Percentiles rank a stretch among this genome's conserved stretches.
Evolutionary conservation across 2,113 vertebrate genomes (phyloP).

Genomic region (Urocynchramus pylzowi): DNA sequence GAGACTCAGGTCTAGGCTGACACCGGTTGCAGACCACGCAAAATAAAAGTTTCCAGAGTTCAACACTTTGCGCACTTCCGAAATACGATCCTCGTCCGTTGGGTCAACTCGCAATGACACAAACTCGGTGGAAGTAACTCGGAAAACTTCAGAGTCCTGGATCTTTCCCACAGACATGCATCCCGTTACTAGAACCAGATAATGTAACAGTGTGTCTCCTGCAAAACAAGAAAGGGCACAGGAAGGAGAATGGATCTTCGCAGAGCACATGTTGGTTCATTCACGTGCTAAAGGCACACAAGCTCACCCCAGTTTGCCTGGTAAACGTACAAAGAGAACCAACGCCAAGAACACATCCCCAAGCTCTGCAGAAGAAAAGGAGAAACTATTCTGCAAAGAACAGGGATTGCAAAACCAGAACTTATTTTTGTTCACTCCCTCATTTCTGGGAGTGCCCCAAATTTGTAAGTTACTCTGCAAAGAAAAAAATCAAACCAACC

Average conservation of each 20-base stretch:
- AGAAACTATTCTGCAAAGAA: background rate
- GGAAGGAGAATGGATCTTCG: background rate
- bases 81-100: constrained; percentile 88
- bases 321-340: background rate
- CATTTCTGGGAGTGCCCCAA: background rate
- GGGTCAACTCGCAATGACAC: constrained; percentile 86
- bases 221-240: background rate
- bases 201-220: constrained; percentile 93
- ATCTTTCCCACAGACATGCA: constrained; percentile 98
- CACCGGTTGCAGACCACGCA: constrained; percentile 88
- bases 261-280: rapidly evolving
- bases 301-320: background rate
- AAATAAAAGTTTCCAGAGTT: constrained; percentile 98
- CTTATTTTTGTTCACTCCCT: constrained; percentile 3
- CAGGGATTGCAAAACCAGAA: background rate
- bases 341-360: background rate
- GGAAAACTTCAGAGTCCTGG: constrained; percentile 96
- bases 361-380: background rate
- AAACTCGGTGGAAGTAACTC: constrained; percentile 95
- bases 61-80: constrained; percentile 92
- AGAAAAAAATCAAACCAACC: background rate
- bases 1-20: constrained; percentile 92
- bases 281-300: background rate
- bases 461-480: background rate
- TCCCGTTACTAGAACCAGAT: constrained; percentile 92